Base-by-base conservation (phyloP, 2,888 invertebrate genomes). In the Anticlea derivata region DNA sequence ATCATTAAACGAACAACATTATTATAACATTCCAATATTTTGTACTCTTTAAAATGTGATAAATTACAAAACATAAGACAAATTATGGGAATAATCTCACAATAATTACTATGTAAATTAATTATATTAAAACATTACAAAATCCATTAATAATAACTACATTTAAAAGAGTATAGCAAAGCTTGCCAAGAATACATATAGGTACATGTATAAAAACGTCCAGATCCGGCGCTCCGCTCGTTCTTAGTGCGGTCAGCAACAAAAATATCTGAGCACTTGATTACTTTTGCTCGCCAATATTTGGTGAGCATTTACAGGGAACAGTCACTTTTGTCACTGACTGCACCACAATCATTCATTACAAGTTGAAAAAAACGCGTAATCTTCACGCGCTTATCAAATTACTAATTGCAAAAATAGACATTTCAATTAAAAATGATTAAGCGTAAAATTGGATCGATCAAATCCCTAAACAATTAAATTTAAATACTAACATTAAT, bases 21-120 rank as follows among this genome's bases (percentile, higher is more conserved):
- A 86, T 86, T 86, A 86, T 87, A 89, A 89, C 89, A 86, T 86
- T 86, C 87, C 86, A 86, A 89, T 88, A 89, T 84, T 88, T 89
- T 87, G 86, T 89, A 88, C 88, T 88, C 87, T 88, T 60, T 87
- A 87, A 88, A 88, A 87, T 86, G 86, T 85, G 85, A 88, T 88
- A 89, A 89, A 88, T 88, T 87, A 89, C 86, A 87, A 89, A 88
- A 86, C 83, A 80, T 74, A 78, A 70, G 83, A 83, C 80, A 81
- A 67, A 73, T 74, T 73, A 68, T 67, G 80, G 70, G 77, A 76
- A 75, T 76, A 82, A 78, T 81, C 84, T 83, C 87, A 80, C 82
- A 86, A 85, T 84, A 83, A 80, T 84, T 84, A 86, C 77, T 80
- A 81, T 84, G 85, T 86, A 88, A 86, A 88, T 86, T 86, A 86